Conservation (phyloP, 2,797 vertebrate genomes). For the Ctenosaura bakeri region DNA sequence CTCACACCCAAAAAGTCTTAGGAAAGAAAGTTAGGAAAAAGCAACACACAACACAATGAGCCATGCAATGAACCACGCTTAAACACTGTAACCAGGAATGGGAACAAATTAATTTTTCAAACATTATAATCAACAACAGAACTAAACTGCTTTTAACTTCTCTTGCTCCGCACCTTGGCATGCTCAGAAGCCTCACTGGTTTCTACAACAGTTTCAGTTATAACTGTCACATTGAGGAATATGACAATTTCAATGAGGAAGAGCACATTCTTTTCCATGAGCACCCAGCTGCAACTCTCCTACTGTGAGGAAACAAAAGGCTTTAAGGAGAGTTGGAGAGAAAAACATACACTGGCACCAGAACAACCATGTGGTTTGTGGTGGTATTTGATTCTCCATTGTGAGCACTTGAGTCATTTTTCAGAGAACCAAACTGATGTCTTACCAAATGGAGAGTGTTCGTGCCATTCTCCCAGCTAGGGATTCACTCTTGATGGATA, state of each 20-base stretch:
- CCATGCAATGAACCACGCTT: too few relatives aligned
- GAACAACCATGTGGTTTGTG: background rate
- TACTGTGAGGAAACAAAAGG: background rate
- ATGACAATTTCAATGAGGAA: background rate
- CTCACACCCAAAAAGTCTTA: too few relatives aligned
- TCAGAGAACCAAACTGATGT: background rate
- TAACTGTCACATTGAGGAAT: background rate
- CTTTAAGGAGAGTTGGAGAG: background rate
- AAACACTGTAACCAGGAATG: too few relatives aligned
- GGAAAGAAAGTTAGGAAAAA: too few relatives aligned
- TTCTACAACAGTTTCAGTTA: background rate
- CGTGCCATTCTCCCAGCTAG: background rate
- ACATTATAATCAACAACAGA: too few relatives aligned
- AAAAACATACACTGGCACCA: background rate
- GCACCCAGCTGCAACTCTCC: background rate
- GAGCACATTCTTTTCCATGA: background rate
- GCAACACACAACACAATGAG: too few relatives aligned
- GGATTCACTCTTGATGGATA: background rate
- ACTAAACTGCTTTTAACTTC: too few relatives aligned
- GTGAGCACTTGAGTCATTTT: background rate
- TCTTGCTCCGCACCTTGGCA: too few relatives aligned
- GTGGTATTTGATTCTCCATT: background rate
- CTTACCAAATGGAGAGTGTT: background rate
- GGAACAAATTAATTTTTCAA: too few relatives aligned
- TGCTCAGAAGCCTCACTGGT: background rate